Percentiles rank a stretch among this genome's conserved stretches.
Conservation (phyloP, 2,888 invertebrate genomes). For the Smittia sp. region DNA sequence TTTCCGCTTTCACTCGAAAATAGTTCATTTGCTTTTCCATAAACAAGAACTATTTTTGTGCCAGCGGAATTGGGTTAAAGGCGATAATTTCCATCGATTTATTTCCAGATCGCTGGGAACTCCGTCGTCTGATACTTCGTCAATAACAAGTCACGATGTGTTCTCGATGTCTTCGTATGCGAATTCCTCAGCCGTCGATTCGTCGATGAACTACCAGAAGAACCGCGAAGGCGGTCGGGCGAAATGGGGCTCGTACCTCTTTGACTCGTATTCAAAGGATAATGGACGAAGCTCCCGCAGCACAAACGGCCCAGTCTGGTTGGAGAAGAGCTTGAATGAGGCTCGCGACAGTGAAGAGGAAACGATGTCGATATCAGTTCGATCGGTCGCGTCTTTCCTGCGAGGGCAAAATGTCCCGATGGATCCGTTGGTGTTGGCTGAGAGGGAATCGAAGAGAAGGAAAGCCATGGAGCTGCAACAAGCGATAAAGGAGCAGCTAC, state of each 20-base stretch:
- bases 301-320: slow-evolving; percentile 54
- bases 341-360: slow-evolving; percentile 56
- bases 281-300: slow-evolving; percentile 43
- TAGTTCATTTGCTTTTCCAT: background rate
- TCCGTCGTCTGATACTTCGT: slow-evolving; percentile 46
- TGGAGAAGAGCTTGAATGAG: slow-evolving; percentile 56
- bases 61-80: background rate
- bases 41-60: background rate
- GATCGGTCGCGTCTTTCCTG: slow-evolving; percentile 48
- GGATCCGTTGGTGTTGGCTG: slow-evolving; percentile 74
- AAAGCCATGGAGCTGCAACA: slow-evolving; percentile 84
- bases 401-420: slow-evolving; percentile 83
- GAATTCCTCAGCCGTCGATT: slow-evolving; percentile 46
- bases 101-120: slow-evolving; percentile 43
- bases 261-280: slow-evolving; percentile 58
- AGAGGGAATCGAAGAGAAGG: slow-evolving; percentile 76
- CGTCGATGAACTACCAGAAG: slow-evolving; percentile 48
- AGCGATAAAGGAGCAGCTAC: slow-evolving; percentile 78
- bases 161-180: slow-evolving; percentile 45
- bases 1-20: background rate
- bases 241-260: slow-evolving; percentile 71
- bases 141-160: slow-evolving; percentile 48
- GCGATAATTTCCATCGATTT: background rate
- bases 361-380: slow-evolving; percentile 38
- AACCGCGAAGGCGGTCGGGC: slow-evolving; percentile 59